Conservation (phyloP, 92 coral and sea anemone genomes). For the Zoanthus sansibaricus region DNA sequence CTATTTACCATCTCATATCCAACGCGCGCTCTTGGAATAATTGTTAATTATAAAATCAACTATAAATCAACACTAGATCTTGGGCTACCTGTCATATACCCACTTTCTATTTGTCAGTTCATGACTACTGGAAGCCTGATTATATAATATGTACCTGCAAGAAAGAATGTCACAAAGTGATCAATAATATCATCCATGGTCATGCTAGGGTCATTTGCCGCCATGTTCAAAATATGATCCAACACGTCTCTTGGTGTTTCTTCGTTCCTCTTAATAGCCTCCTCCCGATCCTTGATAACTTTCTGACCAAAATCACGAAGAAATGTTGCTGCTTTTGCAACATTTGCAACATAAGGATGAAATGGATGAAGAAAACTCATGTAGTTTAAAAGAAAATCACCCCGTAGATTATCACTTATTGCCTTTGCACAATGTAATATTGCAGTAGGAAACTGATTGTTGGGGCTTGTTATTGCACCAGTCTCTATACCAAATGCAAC, state of each 20-base stretch:
- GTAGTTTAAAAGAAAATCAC: slow-evolving; percentile 60
- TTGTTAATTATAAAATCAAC: too few species aligned
- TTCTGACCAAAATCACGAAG: slow-evolving; percentile 76
- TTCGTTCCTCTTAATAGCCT: slow-evolving; percentile 50
- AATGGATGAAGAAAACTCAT: slow-evolving; percentile 27
- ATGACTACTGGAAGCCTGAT: too few species aligned
- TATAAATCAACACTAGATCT: too few species aligned
- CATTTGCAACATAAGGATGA: slow-evolving; percentile 62
- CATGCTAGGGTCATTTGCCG: slow-evolving; percentile 47
- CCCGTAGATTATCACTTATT: slow-evolving; percentile 47
- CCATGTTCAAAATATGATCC: slow-evolving; percentile 69
- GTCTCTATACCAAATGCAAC: slow-evolving; percentile 83
- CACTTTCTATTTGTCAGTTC: too few species aligned
- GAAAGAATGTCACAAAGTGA: slow-evolving; percentile 75
- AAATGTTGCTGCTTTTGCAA: slow-evolving; percentile 57
- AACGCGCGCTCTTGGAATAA: too few species aligned
- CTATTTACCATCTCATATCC: too few species aligned
- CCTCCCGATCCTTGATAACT: slow-evolving; percentile 62
- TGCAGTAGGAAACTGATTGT: slow-evolving; percentile 76
- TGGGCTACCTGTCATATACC: too few species aligned
- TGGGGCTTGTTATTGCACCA: slow-evolving; percentile 56
- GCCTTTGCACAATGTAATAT: slow-evolving; percentile 58
- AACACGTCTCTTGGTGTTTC: slow-evolving; percentile 66
- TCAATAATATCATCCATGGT: slow-evolving; percentile 71
- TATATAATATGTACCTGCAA: slow-evolving; percentile 52